Evolutionary conservation across 2,113 vertebrate genomes (phyloP).

Genomic region (Merops nubicus): DNA sequence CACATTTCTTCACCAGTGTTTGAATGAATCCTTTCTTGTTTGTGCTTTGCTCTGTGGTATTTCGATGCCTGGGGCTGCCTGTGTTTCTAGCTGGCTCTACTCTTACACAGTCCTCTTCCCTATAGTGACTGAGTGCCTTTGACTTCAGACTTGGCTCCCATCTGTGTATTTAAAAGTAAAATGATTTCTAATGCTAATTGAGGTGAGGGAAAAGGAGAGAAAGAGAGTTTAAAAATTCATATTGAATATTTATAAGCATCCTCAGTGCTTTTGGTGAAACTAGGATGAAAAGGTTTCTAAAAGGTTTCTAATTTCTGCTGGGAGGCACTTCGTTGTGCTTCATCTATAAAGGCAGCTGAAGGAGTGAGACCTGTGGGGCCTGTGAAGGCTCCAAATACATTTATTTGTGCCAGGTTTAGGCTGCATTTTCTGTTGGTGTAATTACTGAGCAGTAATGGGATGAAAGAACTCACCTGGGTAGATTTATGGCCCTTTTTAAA

Average conservation of each 20-base stretch:
- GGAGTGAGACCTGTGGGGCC: background rate
- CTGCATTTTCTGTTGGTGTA: background rate
- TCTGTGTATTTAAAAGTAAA: constrained; percentile 42
- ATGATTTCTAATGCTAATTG: constrained; percentile 34
- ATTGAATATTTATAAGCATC: constrained; percentile 51
- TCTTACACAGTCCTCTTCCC: background rate
- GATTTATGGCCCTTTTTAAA: background rate
- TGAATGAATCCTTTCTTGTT: background rate
- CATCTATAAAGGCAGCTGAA: background rate
- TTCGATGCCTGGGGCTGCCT: background rate
- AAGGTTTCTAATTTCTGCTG: constrained; percentile 49
- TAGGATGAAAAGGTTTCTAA: constrained; percentile 29
- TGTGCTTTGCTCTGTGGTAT: background rate
- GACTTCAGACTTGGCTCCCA: constrained; percentile 27
- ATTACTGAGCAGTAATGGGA: background rate
- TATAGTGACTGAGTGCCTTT: background rate
- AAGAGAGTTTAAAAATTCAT: constrained; percentile 32
- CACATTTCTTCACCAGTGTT: background rate
- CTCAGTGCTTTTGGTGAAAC: constrained; percentile 11
- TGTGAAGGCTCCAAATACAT: background rate
- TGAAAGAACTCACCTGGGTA: background rate
- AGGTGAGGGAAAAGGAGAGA: background rate
- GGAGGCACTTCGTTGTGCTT: background rate
- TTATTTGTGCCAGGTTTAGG: background rate
- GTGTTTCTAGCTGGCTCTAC: background rate